Conservation (phyloP, 2,888 invertebrate species). For the Trachelus stipa region DNA sequence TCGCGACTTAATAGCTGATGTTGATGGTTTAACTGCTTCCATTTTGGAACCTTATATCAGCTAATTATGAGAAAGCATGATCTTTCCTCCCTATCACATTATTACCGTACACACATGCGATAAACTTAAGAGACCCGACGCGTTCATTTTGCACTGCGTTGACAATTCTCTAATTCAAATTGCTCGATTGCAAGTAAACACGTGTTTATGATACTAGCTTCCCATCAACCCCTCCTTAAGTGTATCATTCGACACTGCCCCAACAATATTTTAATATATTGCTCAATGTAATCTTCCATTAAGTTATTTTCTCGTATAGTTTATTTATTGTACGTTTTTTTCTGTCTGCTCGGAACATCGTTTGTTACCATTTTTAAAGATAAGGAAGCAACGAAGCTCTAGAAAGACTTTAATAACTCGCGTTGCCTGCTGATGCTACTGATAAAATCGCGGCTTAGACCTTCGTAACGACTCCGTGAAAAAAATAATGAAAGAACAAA, state of each 20-base stretch:
- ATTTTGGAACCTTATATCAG: neutral
- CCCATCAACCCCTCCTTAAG: neutral
- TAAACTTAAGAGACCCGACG: neutral
- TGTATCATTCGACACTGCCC: neutral
- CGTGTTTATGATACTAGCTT: neutral
- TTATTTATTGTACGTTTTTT: neutral
- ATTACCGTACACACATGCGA: neutral
- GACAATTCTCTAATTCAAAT: neutral
- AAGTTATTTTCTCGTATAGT: constrained; percentile 1
- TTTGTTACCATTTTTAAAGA: neutral
- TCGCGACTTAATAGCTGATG: neutral
- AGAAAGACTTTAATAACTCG: neutral
- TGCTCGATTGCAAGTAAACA: neutral
- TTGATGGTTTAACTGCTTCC: neutral
- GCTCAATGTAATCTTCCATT: constrained; percentile 19
- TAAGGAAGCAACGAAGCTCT: neutral
- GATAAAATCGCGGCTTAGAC: neutral
- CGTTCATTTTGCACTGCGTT: neutral
- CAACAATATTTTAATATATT: constrained; percentile 1
- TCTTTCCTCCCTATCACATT: neutral
- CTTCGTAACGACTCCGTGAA: neutral
- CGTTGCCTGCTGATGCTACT: neutral
- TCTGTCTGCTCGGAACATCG: neutral
- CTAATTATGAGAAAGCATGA: neutral
- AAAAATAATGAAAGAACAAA: neutral